A percentile compares a stretch with the other conserved stretches of the same genome.
Evolutionary conservation across 2,888 invertebrate genomes (phyloP).

Genomic region (Aspidiotus rigidus): DNA sequence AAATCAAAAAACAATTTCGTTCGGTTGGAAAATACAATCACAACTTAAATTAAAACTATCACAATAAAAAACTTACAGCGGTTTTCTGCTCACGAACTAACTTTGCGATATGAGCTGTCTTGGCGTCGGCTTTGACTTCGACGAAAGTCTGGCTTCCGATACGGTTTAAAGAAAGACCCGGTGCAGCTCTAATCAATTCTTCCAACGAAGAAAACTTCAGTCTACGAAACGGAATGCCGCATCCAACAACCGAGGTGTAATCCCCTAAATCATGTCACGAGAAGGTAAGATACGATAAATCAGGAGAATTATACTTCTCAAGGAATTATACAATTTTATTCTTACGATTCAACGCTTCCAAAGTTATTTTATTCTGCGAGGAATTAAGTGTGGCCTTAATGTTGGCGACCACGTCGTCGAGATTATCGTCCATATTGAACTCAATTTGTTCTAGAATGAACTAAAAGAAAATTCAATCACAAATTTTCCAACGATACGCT

Average conservation of each 20-base stretch:
- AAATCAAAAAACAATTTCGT: neutral
- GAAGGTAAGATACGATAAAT: too few species aligned
- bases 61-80: neutral
- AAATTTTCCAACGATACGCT: too few species aligned
- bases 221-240: neutral
- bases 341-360: slow-evolving; percentile 16
- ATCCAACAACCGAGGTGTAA: slow-evolving; percentile 6
- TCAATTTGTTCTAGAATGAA: too few species aligned
- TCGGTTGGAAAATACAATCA: too few species aligned
- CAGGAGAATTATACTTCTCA: too few species aligned
- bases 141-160: slow-evolving; percentile 4
- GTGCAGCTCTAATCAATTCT: slow-evolving; percentile 5
- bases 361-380: slow-evolving; percentile 7
- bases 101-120: slow-evolving; percentile 19
- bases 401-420: slow-evolving; percentile 12
- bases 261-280: too few species aligned
- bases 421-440: neutral
- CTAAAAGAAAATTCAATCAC: too few species aligned
- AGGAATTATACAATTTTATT: neutral
- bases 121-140: slow-evolving; percentile 17
- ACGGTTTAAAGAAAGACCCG: neutral
- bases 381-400: slow-evolving; percentile 13
- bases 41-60: too few species aligned
- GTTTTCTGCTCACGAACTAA: slow-evolving; percentile 14
- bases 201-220: neutral